Evolutionary conservation across 2,888 invertebrate genomes (phyloP), one percentile per base, ranked within the genome.

Genomic region (Apotomis betuletana): DNA sequence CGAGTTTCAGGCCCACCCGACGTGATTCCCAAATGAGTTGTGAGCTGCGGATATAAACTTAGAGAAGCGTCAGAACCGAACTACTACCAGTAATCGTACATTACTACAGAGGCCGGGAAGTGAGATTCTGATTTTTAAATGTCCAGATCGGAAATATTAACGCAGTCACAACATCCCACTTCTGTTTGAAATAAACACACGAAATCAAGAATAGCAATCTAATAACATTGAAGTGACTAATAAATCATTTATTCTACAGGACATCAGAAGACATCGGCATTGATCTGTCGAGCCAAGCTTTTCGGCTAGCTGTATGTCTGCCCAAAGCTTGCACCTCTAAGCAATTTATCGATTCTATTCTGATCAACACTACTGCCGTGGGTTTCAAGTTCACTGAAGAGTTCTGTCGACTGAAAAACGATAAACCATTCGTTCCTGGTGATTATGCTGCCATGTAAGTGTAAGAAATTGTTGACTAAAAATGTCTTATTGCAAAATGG

Each of bases 391-490:
- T 81, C 65, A 74, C 80, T 0, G 90, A 91, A 0, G 62, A 59
- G 0, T 89, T 79, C 69, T 90, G 89, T 67, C 83, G 92, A 8
- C 75, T 92, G 15, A 89, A 89, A 0, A 81, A 88, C 54, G 92
- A 92, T 60, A 91, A 90, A 67, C 87, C 84, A 1, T 90, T 87
- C 85, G 88, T 86, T 1, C 73, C 86, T 3, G 92, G 81, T 6
- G 92, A 92, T 69, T 90, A 88, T 64, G 82, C 88, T n/a, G 88
- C 89, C 9, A 76, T 86, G 91, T 91, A 77, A 87, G 89, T 87
- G 75, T n/a, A 12, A 6, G 5, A 70, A 36, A 49, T 36, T 12
- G 38, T 49, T 9, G 12, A 3, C 12, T 27, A 27, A 27, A 15
- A 27, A 27, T 27, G 27, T 27, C 27, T 27, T 27, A 27, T 27